Base-by-base conservation (phyloP, 2,888 invertebrate genomes). In the Odontomyia ornata region DNA sequence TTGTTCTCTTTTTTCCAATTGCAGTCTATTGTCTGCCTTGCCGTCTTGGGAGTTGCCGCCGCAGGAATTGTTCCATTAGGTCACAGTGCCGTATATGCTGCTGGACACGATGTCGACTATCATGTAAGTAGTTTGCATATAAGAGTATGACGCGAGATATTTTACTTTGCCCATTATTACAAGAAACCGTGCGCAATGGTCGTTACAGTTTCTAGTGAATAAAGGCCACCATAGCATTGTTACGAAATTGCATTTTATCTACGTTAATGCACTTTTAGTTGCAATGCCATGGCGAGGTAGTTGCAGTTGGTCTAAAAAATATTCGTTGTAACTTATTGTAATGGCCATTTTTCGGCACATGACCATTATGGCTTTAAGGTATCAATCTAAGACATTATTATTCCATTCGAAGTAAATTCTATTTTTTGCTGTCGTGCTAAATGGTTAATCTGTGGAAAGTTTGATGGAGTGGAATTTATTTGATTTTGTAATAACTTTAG, bases 11-110 rank as follows among this genome's bases (percentile, higher is more conserved):
- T 65, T 47, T n/a, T n/a, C 23, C 76, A 67, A 79, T 81, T 81
- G 71, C 81, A 87, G 86, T 86, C 86, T 80, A 81, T 87, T 81
- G 83, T 86, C 79, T 85, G 86, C 81, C 81, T 87, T 82, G 85
- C 86, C 82, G 83, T 86, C 80, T 81, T 87, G 82, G 83, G 86
- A 81, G 84, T 82, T 80, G 86, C 86, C 82, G 83, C 86, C 76
- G 87, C 86, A 81, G 86, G 86, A 80, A 82, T 86, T 78, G 81
- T 86, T 80, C 86, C 86, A 80, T 78, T 81, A 76, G 80, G 78
- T 73, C 83, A 83, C 79, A 81, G 81, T 77, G 80, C 80, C 18
- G 79, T 82, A 72, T 82, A 83, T 77, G 83, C 82, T 75, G 81
- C 80, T 76, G 83, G 81, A 76, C 83, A 79, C 67, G 79, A 83